Conservation (phyloP, 23 tunicate genomes). For the Ciona savignyi region DNA sequence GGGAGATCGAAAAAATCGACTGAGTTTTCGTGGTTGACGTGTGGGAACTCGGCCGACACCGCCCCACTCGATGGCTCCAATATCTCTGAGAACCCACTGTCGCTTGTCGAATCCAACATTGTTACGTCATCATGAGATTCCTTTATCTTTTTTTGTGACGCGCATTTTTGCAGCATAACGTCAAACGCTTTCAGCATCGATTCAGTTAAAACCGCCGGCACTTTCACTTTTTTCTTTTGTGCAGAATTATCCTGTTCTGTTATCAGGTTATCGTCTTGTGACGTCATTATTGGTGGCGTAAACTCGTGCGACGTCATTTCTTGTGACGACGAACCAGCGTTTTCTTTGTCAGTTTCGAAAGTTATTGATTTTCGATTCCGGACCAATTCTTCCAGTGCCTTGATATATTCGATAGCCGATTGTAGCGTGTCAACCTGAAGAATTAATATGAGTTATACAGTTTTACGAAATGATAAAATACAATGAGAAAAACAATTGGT, state of each 20-base stretch:
- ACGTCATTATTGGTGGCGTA: not conserved
- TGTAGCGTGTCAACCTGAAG: conserved; percentile 86
- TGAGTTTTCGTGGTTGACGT: too few species aligned
- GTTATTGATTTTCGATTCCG: conserved; percentile 22
- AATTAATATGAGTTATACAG: too few species aligned
- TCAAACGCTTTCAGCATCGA: conserved; percentile 46
- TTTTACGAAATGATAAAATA: too few species aligned
- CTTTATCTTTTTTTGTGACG: conserved; percentile 2
- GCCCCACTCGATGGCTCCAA: too few species aligned
- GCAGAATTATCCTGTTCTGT: not conserved
- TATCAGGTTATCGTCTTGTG: conserved; percentile 3
- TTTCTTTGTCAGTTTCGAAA: conserved; percentile 5
- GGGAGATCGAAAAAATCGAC: too few species aligned
- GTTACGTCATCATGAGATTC: too few species aligned
- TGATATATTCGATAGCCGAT: conserved; percentile 91
- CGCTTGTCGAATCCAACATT: too few species aligned
- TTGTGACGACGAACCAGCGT: conserved; percentile 7
- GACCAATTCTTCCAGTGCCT: conserved; percentile 71
- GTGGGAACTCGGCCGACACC: too few species aligned
- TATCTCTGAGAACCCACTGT: too few species aligned
- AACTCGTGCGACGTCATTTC: not conserved
- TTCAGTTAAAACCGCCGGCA: conserved; percentile 25
- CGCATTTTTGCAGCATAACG: conserved; percentile 28
- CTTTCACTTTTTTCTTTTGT: not conserved
- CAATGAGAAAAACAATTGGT: too few species aligned